Percentiles rank a stretch among this genome's conserved stretches.
phyloP scores from a whole-genome alignment of 1,140 invertebrate species.

The Drosophila paulistorum region DNA sequence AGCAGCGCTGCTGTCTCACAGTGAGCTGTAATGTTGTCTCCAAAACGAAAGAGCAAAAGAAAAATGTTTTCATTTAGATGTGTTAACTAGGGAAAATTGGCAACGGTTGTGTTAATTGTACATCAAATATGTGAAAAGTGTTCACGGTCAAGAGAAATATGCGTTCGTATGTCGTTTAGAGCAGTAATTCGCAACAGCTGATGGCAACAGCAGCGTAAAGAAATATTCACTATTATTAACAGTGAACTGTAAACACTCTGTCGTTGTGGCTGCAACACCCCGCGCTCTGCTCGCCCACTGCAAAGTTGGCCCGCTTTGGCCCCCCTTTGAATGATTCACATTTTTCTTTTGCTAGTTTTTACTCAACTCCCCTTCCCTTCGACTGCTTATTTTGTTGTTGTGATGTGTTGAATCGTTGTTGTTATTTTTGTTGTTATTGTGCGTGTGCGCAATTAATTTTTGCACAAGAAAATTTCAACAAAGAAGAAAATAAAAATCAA shows the following conservation, averaged over 20 bases:
- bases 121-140: slow-evolving; percentile 32
- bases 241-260: slow-evolving; percentile 55
- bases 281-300: slow-evolving; percentile 48
- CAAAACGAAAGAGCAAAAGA: slow-evolving; percentile 62
- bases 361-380: slow-evolving; percentile 20
- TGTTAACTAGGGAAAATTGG: slow-evolving; percentile 52
- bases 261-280: slow-evolving; percentile 58
- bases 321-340: slow-evolving; percentile 72
- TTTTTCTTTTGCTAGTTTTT: slow-evolving; percentile 62
- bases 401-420: slow-evolving; percentile 15
- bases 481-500: slow-evolving; percentile 4
- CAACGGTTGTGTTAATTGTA: slow-evolving; percentile 59
- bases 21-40: slow-evolving; percentile 12
- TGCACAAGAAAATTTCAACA: slow-evolving; percentile 37
- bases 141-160: slow-evolving; percentile 40
- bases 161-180: slow-evolving; percentile 50
- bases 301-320: neutral
- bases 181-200: slow-evolving; percentile 72
- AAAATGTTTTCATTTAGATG: slow-evolving; percentile 76
- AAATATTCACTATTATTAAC: slow-evolving; percentile 36
- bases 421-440: slow-evolving; percentile 44
- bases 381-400: slow-evolving; percentile 29
- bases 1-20: slow-evolving; percentile 27
- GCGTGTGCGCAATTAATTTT: slow-evolving; percentile 76
- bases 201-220: slow-evolving; percentile 41